Base-by-base conservation (phyloP, 2,888 invertebrate genomes). In the Dioctria linearis region DNA sequence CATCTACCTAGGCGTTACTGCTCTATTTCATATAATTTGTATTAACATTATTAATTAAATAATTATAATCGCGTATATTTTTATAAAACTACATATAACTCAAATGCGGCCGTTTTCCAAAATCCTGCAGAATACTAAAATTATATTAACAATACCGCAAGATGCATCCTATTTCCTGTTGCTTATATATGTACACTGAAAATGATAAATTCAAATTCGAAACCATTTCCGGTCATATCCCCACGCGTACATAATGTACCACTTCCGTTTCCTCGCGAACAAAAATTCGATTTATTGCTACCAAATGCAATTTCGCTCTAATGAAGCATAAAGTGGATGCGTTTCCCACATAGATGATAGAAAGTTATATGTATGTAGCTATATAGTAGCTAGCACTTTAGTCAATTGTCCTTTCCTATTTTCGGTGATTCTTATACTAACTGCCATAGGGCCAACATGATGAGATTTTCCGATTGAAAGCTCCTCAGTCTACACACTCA, bases 281-380 rank as follows among this genome's bases (percentile, higher is more conserved):
- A 65, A 42, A 13, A 9, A 40, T 65, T 65, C 40, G 42, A 65
- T 65, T 69, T 51, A 69, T 51, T 51, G 49, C 51, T 11, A 51
- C 37, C 37, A 69, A 69, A 51, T 51, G 51, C 40, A 69, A 69
- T 49, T 69, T 69, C 4, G 8, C 67, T n/a, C 25, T 46, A 67
- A 46, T 67, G 67, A 67, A 51, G 51, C 69, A 39, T 69, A 49
- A 69, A 49, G 69, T 69, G 69, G 69, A 25, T 39, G 69, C 39
- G 9, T 39, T 49, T 69, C 51, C 11, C 9, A n/a, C 11, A 11
- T 54, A 54, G 11, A 54, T 11, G 11, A 1, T 54, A 11, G 6
- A 11, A 8, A 4, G 54, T 54, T 54, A 4, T 2, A 54, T 25
- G 25, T 25, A 25, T 0, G 3, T 54, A 54, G 1, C 2, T 11